Percentiles rank a stretch among this genome's conserved stretches.
phyloP scores from a whole-genome alignment of 2,797 vertebrate species.

The Enteromius paludinosus region DNA sequence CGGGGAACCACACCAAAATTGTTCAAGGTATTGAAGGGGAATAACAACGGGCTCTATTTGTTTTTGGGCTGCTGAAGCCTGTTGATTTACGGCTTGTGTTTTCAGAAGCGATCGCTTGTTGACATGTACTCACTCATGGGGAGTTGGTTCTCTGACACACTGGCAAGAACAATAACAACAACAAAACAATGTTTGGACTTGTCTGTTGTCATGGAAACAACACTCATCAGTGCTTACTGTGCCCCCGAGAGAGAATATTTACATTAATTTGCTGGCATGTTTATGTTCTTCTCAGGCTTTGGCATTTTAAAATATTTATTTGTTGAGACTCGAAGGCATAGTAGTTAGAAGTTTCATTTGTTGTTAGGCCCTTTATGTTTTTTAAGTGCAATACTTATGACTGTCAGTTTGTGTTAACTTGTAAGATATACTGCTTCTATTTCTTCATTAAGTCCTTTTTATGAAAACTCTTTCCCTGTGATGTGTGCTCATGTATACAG shows the following conservation, averaged over 20 bases:
- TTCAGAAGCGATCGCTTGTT: constrained; percentile 79
- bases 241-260: constrained; percentile 57
- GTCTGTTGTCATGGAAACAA: constrained; percentile 92
- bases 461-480: not conserved
- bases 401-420: not conserved
- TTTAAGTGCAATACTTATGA: not conserved
- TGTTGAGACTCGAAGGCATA: constrained; percentile 22
- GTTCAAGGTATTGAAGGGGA: constrained; percentile 57
- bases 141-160: constrained; percentile 83
- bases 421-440: not conserved
- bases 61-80: constrained; percentile 56
- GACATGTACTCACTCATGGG: constrained; percentile 81
- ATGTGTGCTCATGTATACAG: not conserved
- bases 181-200: constrained; percentile 96
- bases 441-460: not conserved
- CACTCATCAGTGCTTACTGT: constrained; percentile 47
- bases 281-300: constrained; percentile 23
- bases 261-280: constrained; percentile 45
- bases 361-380: not conserved
- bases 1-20: constrained; percentile 55
- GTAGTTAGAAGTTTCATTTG: not conserved
- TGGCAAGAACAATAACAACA: constrained; percentile 95
- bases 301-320: constrained; percentile 30
- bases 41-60: constrained; percentile 60
- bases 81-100: constrained; percentile 63